Percentiles rank a stretch among this genome's conserved stretches.
These are phyloP conservation scores for Suillia variegata DNA, from an alignment of 2,888 invertebrate species.

Conservation along the genomic window DNA sequence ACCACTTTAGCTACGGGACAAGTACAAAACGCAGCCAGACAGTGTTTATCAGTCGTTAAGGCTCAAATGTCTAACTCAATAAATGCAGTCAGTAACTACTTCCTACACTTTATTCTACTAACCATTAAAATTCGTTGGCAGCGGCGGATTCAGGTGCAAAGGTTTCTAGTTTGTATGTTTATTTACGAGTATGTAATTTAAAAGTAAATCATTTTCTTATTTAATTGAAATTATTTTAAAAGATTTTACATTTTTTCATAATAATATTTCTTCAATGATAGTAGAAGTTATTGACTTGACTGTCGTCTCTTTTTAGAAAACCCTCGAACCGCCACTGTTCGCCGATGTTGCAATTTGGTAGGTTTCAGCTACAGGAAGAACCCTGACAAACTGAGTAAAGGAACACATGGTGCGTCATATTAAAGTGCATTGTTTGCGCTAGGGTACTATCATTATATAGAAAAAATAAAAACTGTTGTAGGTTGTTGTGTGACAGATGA, in stretches of 20 bases:
- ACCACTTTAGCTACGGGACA: too few relatives aligned
- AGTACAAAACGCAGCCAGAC: too few relatives aligned
- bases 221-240: too few relatives aligned
- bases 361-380: background rate
- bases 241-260: too few relatives aligned
- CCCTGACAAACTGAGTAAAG: background rate
- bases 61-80: conserved; percentile 14
- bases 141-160: too few relatives aligned
- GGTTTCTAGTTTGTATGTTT: too few relatives aligned
- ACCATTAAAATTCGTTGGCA: conserved; percentile 8
- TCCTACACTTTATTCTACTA: conserved; percentile 12
- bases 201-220: too few relatives aligned
- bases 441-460: background rate
- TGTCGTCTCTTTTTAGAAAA: too few relatives aligned
- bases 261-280: too few relatives aligned
- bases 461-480: background rate
- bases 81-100: conserved; percentile 12
- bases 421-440: background rate
- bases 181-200: too few relatives aligned
- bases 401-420: conserved; percentile 5
- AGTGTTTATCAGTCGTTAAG: conserved; percentile 6
- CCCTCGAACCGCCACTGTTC: background rate
- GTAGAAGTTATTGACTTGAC: too few relatives aligned
- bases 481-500: conserved; percentile 18
- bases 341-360: too few relatives aligned